A percentile compares a stretch with the other conserved stretches of the same genome.
phyloP scores from a whole-genome alignment of 2,797 vertebrate species.

The Halcyon smyrnensis region DNA sequence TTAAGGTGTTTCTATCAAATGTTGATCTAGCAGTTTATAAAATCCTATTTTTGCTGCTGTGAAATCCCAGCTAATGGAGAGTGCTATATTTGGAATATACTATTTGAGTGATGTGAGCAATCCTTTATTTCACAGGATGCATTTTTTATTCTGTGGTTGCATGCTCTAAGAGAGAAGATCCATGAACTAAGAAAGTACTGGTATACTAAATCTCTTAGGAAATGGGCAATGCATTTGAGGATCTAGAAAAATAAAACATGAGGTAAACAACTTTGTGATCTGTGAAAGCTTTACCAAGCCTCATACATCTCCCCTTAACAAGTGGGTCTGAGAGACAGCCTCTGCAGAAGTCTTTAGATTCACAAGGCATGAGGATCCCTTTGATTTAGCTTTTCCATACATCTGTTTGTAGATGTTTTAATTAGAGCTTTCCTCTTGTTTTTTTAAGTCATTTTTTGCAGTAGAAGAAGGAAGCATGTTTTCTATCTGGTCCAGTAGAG shows the following conservation, averaged over 20 bases:
- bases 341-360: background rate
- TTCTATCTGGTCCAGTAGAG: background rate
- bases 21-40: background rate
- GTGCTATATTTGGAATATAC: background rate
- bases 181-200: background rate
- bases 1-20: background rate
- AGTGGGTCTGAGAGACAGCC: background rate
- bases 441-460: background rate
- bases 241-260: background rate
- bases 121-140: background rate
- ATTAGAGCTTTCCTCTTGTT: background rate
- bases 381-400: background rate
- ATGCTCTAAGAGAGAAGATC: background rate
- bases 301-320: accelerated
- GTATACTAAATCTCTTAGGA: background rate
- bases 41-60: background rate
- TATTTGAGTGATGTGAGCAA: background rate
- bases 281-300: background rate
- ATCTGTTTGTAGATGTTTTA: background rate
- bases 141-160: background rate
- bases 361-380: background rate
- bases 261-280: background rate
- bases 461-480: background rate
- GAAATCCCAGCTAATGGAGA: background rate
- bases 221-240: background rate